Conservation (phyloP, 2,888 invertebrate species). For the Synanthedon formicaeformis region DNA sequence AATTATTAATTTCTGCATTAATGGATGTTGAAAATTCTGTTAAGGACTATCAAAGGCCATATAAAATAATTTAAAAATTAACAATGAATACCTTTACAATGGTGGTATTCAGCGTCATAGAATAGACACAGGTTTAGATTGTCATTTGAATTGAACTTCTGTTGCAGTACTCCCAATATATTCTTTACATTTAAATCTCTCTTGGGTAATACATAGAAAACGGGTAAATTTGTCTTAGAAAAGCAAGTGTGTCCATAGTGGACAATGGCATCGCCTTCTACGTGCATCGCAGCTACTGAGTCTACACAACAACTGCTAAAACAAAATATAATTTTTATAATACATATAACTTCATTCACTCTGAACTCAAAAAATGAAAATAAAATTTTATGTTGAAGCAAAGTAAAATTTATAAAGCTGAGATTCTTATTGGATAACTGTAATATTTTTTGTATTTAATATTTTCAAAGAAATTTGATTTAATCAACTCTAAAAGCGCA, state of each 20-base stretch:
- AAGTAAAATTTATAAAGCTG: no score
- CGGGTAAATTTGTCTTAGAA: constrained; percentile 81
- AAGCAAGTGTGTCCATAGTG: constrained; percentile 94
- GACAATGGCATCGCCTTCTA: constrained; percentile 85
- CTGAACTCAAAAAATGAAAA: no score
- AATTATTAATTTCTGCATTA: no score
- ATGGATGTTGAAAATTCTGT: no score
- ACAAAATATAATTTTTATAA: background rate
- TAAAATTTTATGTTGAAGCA: no score
- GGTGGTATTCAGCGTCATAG: constrained; percentile 76
- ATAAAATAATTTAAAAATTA: background rate
- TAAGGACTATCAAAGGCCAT: background rate
- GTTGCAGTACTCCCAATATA: constrained; percentile 17
- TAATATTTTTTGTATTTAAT: no score
- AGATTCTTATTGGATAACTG: no score
- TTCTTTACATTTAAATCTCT: constrained; percentile 61
- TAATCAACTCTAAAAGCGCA: no score
- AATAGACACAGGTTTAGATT: constrained; percentile 65
- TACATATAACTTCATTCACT: no score
- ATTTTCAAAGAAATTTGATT: no score
- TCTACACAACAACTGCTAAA: constrained; percentile 87
- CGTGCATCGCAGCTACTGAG: constrained; percentile 90
- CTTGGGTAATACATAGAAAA: constrained; percentile 79
- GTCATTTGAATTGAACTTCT: constrained; percentile 30
- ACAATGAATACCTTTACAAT: constrained; percentile 61